Evolutionary conservation across 2,888 invertebrate genomes (phyloP).

Genomic region (Pimpla rufipes): DNA sequence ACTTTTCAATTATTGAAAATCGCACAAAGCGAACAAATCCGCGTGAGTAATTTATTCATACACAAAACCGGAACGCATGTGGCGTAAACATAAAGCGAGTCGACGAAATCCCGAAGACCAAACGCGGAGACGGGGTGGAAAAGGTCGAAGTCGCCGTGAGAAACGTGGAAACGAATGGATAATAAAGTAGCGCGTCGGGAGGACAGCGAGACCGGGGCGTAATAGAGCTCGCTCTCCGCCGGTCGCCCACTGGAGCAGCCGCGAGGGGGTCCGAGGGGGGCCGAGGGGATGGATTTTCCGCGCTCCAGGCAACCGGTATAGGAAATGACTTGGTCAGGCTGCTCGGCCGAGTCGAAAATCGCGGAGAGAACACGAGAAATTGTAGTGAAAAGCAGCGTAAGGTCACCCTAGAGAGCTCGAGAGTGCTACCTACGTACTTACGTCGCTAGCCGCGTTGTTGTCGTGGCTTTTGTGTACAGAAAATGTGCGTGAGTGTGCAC

Average conservation of each 20-base stretch:
- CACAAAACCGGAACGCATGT: neutral
- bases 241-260: neutral
- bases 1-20: no score
- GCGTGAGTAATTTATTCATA: no score
- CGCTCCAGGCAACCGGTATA: slow-evolving; percentile 69
- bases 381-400: neutral
- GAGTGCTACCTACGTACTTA: slow-evolving; percentile 62
- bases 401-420: slow-evolving; percentile 33
- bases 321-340: slow-evolving; percentile 76
- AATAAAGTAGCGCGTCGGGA: slow-evolving; percentile 39
- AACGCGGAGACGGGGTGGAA: slow-evolving; percentile 15
- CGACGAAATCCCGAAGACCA: slow-evolving; percentile 42
- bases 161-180: slow-evolving; percentile 63
- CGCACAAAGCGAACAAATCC: no score
- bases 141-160: slow-evolving; percentile 55
- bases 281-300: slow-evolving; percentile 17
- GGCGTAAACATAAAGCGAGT: neutral
- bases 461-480: slow-evolving; percentile 34
- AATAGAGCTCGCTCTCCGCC: neutral
- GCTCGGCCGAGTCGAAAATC: slow-evolving; percentile 78
- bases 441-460: slow-evolving; percentile 42
- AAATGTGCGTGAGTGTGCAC: slow-evolving; percentile 15
- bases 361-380: slow-evolving; percentile 62
- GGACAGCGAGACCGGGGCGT: slow-evolving; percentile 7
- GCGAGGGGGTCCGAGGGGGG: neutral